Conservation (phyloP, 2,797 vertebrate genomes). For the Bradypodion pumilum region DNA sequence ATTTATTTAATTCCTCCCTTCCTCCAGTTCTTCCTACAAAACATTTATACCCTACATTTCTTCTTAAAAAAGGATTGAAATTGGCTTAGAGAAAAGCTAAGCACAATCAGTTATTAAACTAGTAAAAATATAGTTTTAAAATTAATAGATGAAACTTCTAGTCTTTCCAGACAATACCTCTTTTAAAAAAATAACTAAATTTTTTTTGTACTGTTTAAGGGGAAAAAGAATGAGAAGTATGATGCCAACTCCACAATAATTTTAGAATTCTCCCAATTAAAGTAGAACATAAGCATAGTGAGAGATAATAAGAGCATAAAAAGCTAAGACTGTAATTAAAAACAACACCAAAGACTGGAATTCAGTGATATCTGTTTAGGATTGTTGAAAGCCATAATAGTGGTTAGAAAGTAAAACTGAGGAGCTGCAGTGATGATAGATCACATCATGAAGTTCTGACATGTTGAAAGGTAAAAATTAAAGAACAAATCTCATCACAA, state of each 20-base stretch:
- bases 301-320: not conserved
- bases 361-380: not conserved
- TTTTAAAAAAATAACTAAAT: too few relatives aligned
- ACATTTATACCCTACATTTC: too few relatives aligned
- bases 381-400: not conserved
- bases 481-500: not conserved
- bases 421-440: not conserved
- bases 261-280: not conserved
- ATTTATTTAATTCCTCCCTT: too few relatives aligned
- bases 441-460: not conserved
- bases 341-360: too few relatives aligned
- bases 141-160: too few relatives aligned
- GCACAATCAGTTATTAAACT: too few relatives aligned
- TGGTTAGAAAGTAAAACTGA: not conserved
- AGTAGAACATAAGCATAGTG: not conserved
- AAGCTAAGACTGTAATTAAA: not conserved
- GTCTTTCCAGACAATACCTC: too few relatives aligned
- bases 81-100: too few relatives aligned
- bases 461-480: not conserved
- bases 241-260: not conserved
- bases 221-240: not conserved
- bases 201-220: too few relatives aligned
- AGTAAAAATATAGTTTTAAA: too few relatives aligned
- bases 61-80: too few relatives aligned
- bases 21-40: too few relatives aligned